Base-by-base conservation (phyloP, 2,113 vertebrate genomes). In the Channa argus region DNA sequence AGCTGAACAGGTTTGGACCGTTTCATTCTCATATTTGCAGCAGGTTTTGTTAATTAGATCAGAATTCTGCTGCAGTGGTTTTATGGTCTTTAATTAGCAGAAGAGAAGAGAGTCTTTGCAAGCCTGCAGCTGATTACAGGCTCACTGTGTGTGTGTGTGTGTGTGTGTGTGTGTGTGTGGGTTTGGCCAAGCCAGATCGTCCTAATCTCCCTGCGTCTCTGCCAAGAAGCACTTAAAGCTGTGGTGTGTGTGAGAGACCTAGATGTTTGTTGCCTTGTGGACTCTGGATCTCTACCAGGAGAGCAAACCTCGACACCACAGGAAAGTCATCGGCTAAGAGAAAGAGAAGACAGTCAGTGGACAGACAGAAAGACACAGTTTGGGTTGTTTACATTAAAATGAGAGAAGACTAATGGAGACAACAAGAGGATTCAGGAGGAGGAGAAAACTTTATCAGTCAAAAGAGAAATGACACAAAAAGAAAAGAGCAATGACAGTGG, bases 191-290 rank as follows among this genome's bases (percentile, higher is more conserved):
- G 13, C 66, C 6, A 33, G 38, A 60, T 67, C 38, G 56, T 68
- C 58, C 71, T 84, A 81, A 84, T 81, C 70, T 71, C 39, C 55
- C 51, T 1, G 1, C 44, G 46, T 84, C 72, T 80, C 47, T 61
- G 82, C 82, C 86, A 83, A 74, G 68, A 80, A 74, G 73, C 76
- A 83, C 66, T 88, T 70, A 82, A 73, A 78, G 77, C 82, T 82
- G 79, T 77, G 82, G 79, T 79, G 52, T 52, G 37, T 51, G 52
- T 72, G 74, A 77, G 24, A 24, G 74, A 77, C 78, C 78, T 53
- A 78, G 33, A 71, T 70, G 70, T 68, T 12, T 60, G 77, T 83
- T 73, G 63, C 12, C 0, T 52, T 77, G 69, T n/a, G 81, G 74
- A 69, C 39, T 69, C 66, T 87, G 85, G 81, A 68, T 58, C 64